Evolutionary conservation across 2,888 invertebrate species (phyloP), one percentile per base, ranked within the genome.

Genomic region (Andrena hattorfiana): DNA sequence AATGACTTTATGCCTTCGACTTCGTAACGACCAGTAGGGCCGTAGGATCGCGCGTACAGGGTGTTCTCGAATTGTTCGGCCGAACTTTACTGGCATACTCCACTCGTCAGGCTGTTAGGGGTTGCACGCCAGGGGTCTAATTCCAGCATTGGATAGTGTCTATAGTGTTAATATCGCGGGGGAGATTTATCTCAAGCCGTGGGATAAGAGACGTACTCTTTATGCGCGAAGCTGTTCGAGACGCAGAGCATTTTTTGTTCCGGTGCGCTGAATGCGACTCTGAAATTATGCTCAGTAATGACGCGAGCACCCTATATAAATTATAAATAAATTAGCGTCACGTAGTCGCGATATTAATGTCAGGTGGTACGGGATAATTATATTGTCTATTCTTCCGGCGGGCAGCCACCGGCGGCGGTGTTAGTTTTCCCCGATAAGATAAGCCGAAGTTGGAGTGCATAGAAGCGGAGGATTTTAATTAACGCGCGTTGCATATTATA

Each of bases 401-500:
- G 67, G 56, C 67, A 56, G 80, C 67, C 23, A 56, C 23, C 71
- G 48, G 42, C 80, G 67, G 60, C 69, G 74, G 67, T 67, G 82
- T 75, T 81, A 75, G 82, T 67, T 81, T 81, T 71, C 66, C 67
- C 54, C 82, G 82, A 81, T 82, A 82, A 81, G 82, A 82, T 82
- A 82, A 81, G 82, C 66, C 81, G 62, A 82, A 81, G 82, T 81
- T 75, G 67, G 82, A 75, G 82, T 63, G 82, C 82, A 82, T 67
- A 82, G 82, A 75, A 67, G 60, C 82, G 82, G 74, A 82, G 82
- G 82, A 82, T 82, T 82, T 82, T 82, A 82, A 82, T 82, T 82
- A 82, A 81, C 81, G 70, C 68, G 54, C 82, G 74, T 82, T 63
- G 70, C 81, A 80, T 81, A 75, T 81, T 75, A 70, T 81, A 59